phyloP scores from a whole-genome alignment of 2,113 vertebrate genomes.

The Tetrao urogallus region DNA sequence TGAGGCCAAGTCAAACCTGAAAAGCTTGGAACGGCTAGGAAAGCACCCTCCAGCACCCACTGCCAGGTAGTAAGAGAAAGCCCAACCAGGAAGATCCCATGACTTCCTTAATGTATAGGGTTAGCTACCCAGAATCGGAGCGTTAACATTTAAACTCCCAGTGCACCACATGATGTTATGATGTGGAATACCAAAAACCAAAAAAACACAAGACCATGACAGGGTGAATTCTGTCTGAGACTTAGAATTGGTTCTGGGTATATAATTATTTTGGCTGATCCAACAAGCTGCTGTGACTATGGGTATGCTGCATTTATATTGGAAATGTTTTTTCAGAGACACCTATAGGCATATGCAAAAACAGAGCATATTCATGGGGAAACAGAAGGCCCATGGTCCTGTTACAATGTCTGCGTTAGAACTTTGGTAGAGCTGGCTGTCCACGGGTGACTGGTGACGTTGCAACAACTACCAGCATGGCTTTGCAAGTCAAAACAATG shows the following conservation, averaged over 20 bases:
- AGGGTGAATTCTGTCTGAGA: neutral
- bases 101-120: too few species aligned
- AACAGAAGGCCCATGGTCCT: neutral
- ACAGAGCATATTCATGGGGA: neutral
- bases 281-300: neutral
- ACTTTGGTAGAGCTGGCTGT: neutral
- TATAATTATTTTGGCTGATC: neutral
- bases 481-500: neutral
- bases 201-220: too few species aligned
- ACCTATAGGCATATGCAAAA: neutral
- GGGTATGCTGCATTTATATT: neutral
- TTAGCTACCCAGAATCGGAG: too few species aligned
- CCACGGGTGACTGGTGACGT: neutral
- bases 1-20: too few species aligned
- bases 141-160: too few species aligned
- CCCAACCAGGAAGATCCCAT: too few species aligned
- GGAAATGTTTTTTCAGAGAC: neutral
- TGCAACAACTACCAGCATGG: too few species aligned
- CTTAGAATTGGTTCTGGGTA: neutral
- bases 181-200: too few species aligned
- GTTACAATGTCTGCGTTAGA: accelerated
- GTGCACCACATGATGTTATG: too few species aligned
- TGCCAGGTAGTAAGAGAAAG: too few species aligned
- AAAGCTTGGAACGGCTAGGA: too few species aligned
- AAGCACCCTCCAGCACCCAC: too few species aligned